Base-by-base conservation (phyloP, 2,113 vertebrate species). In the Murina feae region DNA sequence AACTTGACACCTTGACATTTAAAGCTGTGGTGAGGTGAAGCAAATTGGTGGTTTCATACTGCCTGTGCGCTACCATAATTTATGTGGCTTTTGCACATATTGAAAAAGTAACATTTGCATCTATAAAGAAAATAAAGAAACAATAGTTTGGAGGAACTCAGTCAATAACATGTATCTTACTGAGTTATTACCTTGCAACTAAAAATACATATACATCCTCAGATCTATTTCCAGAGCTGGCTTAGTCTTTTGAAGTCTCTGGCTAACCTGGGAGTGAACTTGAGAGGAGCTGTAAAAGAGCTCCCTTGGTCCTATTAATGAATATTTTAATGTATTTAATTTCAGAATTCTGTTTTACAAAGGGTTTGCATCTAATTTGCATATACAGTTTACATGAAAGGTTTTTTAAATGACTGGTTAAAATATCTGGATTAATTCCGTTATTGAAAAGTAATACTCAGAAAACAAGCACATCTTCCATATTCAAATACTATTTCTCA, bases 1-100 rank as follows among this genome's bases (percentile, higher is more conserved):
- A 97, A 32, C 80, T 98, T 98, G 95, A 98, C 89, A 98, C 93
- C 63, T 96, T 96, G 93, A 96, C 90, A 96, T 97, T 97, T 97
- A 98, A 96, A 90, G 91, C 93, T 82, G 86, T 85, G 75, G 94
- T 92, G 91, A 97, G n/a, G 68, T 86, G 35, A 97, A 97, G 82
- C 92, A 98, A 98, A 97, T 98, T 94, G 90, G 80, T 84, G 96
- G 69, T 93, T 97, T 96, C 18, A 47, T 95, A 86, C 79, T 89
- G 55, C 66, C 37, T 93, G 1, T 68, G 39, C 44, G 28, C 16
- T 92, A 75, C 21, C 63, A 42, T 86, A 96, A 94, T 96, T 96
- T 96, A 89, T 94, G 75, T 18, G 1, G 90, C 65, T 93, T 89
- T 79, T 95, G 68, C 6, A 92, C 83, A 94, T 44, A 94, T 86